Percentiles rank a stretch among this genome's conserved stretches.
Evolutionary conservation across 2,888 invertebrate species (phyloP).

Genomic region (Drosophila kambysellisi): DNA sequence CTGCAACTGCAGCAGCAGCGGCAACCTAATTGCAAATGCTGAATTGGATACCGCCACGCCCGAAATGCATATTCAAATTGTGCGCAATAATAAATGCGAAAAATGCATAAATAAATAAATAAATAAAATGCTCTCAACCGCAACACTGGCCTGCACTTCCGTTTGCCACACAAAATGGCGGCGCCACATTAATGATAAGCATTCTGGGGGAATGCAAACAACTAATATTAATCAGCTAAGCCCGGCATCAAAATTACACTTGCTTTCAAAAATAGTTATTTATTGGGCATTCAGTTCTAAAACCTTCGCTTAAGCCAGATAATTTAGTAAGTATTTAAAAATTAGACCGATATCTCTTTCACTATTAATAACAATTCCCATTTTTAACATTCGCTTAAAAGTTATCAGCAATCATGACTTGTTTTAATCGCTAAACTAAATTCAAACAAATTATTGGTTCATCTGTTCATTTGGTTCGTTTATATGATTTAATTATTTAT

Average conservation of each 20-base stretch:
- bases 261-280: not conserved
- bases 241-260: conserved; percentile 20
- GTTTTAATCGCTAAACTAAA: not conserved
- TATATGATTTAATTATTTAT: no score
- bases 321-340: not conserved
- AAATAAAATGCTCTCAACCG: conserved; percentile 55
- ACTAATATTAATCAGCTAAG: not conserved
- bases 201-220: conserved; percentile 8
- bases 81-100: conserved; percentile 62
- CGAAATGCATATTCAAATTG: conserved; percentile 47
- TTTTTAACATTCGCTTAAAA: not conserved
- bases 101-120: conserved; percentile 63
- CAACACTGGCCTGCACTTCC: conserved; percentile 68
- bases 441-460: not conserved
- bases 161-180: conserved; percentile 57
- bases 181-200: conserved; percentile 25
- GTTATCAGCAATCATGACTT: not conserved
- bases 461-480: not conserved
- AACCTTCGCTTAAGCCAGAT: not conserved
- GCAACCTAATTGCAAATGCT: conserved; percentile 56
- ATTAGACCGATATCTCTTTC: not conserved
- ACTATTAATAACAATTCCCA: not conserved
- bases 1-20: conserved; percentile 2
- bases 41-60: conserved; percentile 46
- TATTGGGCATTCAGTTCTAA: not conserved